Conservation (phyloP, 2,888 invertebrate genomes). For the Trichopria drosophilae region DNA sequence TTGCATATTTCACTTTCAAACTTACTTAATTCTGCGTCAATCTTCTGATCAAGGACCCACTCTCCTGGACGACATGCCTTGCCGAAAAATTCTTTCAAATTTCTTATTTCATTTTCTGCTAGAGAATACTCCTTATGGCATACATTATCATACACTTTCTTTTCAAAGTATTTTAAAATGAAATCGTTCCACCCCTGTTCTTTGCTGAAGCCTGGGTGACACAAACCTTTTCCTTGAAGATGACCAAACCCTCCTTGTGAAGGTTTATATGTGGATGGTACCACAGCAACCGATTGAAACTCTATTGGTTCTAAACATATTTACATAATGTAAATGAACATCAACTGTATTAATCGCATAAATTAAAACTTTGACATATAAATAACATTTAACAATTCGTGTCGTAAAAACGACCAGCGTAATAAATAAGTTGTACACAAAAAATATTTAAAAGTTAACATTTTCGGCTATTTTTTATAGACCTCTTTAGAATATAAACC, state of each 20-base stretch:
- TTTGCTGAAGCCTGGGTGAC: conserved; percentile 69
- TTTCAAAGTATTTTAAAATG: conserved; percentile 67
- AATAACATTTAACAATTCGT: too few relatives aligned
- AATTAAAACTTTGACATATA: too few relatives aligned
- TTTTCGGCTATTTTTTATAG: too few relatives aligned
- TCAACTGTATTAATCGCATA: not conserved
- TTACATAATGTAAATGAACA: conserved; percentile 21
- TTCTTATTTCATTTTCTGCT: conserved; percentile 65
- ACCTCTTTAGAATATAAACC: too few relatives aligned
- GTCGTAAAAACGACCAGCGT: too few relatives aligned
- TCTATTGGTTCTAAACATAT: conserved; percentile 62
- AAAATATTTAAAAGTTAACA: too few relatives aligned
- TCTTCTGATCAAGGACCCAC: conserved; percentile 64
- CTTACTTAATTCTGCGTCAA: conserved; percentile 67
- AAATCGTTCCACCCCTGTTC: conserved; percentile 64
- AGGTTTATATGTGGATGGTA: conserved; percentile 57
- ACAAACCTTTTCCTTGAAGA: conserved; percentile 63
- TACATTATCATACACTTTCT: conserved; percentile 48
- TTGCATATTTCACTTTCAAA: too few relatives aligned
- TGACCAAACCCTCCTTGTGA: conserved; percentile 58
- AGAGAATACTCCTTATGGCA: conserved; percentile 53
- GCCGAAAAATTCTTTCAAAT: conserved; percentile 68
- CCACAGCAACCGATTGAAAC: conserved; percentile 67
- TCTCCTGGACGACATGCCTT: conserved; percentile 73
- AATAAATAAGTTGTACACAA: too few relatives aligned